Evolutionary conservation across 2,888 invertebrate genomes (phyloP).

Genomic region (Melanotus villosus): DNA sequence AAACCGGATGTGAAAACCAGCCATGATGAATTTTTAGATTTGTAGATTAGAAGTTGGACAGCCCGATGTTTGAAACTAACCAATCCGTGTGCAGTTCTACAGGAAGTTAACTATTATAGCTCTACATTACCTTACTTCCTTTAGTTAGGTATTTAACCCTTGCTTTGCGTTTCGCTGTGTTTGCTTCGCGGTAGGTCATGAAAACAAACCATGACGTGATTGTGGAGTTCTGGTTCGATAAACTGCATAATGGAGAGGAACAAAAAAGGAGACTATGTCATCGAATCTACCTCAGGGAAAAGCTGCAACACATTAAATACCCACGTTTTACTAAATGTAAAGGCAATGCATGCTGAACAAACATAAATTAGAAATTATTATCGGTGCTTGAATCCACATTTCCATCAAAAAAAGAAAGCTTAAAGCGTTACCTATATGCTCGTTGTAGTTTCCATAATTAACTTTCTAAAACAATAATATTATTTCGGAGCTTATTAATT

Average conservation of each 20-base stretch:
- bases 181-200: conserved; percentile 49
- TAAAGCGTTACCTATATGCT: too few relatives aligned
- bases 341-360: neutral
- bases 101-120: conserved; percentile 56
- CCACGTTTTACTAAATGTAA: neutral
- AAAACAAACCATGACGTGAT: conserved; percentile 48
- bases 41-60: conserved; percentile 55
- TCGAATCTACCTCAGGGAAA: neutral
- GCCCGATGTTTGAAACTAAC: conserved; percentile 53
- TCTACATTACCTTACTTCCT: conserved; percentile 54
- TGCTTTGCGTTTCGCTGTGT: conserved; percentile 42
- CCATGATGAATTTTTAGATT: conserved; percentile 59
- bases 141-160: conserved; percentile 50
- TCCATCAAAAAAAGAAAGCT: too few relatives aligned
- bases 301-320: neutral
- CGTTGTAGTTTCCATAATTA: too few relatives aligned
- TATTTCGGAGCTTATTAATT: too few relatives aligned
- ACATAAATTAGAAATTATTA: too few relatives aligned
- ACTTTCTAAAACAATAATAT: too few relatives aligned
- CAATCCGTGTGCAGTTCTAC: conserved; percentile 53
- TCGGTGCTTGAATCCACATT: too few relatives aligned
- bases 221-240: conserved; percentile 41
- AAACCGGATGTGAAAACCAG: conserved; percentile 58
- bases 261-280: conserved; percentile 16
- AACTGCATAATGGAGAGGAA: conserved; percentile 25